Evolutionary conservation across 2,797 vertebrate species (phyloP).

Genomic region (Vireo griseus): DNA sequence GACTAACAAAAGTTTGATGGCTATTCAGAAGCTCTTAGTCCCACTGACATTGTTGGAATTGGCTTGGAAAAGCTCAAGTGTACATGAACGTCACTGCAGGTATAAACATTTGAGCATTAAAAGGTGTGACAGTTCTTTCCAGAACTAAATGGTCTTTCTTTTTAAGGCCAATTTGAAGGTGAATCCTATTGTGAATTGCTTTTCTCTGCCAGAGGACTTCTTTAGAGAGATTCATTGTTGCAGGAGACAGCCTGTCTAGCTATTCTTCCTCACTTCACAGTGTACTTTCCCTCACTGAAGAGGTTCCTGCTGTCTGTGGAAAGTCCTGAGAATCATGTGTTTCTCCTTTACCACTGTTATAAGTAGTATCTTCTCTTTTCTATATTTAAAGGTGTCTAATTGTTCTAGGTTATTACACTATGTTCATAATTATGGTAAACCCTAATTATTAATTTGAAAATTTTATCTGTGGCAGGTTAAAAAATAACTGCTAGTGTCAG

Average conservation of each 20-base stretch:
- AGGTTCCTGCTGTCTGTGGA: neutral
- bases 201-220: neutral
- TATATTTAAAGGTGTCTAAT: neutral
- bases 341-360: neutral
- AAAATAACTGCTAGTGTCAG: neutral
- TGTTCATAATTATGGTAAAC: neutral
- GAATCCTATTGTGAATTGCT: neutral
- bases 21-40: neutral
- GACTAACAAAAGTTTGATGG: neutral
- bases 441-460: neutral
- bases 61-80: neutral
- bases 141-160: neutral
- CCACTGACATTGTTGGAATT: neutral
- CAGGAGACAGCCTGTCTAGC: neutral
- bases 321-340: neutral
- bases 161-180: slow-evolving; percentile 4
- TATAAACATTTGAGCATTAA: neutral
- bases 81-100: neutral
- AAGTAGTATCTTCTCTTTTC: neutral
- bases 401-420: neutral
- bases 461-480: neutral
- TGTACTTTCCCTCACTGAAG: neutral
- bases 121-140: neutral
- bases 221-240: neutral
- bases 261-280: neutral